Conservation (phyloP, 1,140 invertebrate species). For the Drosophila trapezifrons region DNA sequence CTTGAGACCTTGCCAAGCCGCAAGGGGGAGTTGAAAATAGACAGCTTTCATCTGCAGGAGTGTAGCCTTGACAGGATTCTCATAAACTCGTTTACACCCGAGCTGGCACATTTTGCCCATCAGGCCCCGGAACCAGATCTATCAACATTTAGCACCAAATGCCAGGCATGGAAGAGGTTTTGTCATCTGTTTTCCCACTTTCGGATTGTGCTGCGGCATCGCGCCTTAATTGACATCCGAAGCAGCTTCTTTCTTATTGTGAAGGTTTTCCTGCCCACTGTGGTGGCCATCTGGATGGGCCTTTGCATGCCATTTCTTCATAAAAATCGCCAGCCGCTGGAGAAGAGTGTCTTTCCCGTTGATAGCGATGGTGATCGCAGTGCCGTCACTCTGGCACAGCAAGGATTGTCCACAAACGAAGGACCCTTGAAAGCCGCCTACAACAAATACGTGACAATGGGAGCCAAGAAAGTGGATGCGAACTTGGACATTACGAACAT, state of each 20-base stretch:
- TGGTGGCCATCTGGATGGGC: constrained; percentile 6
- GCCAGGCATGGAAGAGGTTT: not conserved
- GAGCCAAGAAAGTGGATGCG: constrained; percentile 1
- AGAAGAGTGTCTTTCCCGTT: not conserved
- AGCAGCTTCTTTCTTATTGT: not conserved
- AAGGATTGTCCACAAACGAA: accelerated
- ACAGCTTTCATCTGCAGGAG: constrained; percentile 28
- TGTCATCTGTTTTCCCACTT: not conserved
- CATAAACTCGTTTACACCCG: not conserved
- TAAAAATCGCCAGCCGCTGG: too few relatives aligned
- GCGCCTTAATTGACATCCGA: not conserved
- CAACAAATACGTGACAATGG: constrained; percentile 1
- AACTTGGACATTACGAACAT: constrained; percentile 7
- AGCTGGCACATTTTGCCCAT: not conserved
- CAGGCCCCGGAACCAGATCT: not conserved
- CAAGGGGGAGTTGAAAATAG: constrained; percentile 24
- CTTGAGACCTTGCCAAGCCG: constrained; percentile 11
- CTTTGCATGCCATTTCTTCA: not conserved
- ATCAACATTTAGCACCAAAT: too few relatives aligned
- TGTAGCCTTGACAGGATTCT: constrained; percentile 29
- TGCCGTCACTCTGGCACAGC: constrained; percentile 5
- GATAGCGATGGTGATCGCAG: not conserved
- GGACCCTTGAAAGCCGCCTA: constrained; percentile 9
- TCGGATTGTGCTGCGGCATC: not conserved
- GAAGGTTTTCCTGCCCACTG: not conserved